Evolutionary conservation across 2,113 vertebrate genomes (phyloP).

Genomic region (Conger conger): DNA sequence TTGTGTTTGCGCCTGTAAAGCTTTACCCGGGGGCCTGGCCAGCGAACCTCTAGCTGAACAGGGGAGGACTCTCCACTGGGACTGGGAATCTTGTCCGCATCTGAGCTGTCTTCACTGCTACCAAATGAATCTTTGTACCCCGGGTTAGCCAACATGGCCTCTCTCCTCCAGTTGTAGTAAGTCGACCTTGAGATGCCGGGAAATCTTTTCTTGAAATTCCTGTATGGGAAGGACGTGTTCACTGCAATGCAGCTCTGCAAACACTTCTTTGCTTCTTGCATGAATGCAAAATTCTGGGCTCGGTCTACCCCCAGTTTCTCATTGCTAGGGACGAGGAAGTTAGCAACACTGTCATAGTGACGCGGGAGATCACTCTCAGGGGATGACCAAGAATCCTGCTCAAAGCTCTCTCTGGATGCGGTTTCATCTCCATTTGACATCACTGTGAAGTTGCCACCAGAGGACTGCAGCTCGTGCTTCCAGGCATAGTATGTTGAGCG

Average conservation of each 20-base stretch:
- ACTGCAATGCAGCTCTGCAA: slow-evolving; percentile 86
- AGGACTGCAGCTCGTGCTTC: slow-evolving; percentile 86
- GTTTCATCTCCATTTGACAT: slow-evolving; percentile 57
- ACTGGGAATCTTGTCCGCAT: slow-evolving; percentile 64
- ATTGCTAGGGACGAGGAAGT: slow-evolving; percentile 55
- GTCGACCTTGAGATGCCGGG: slow-evolving; percentile 93
- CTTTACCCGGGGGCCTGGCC: slow-evolving; percentile 43
- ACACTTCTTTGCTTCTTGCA: slow-evolving; percentile 89
- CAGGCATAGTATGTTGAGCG: slow-evolving; percentile 92
- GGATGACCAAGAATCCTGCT: slow-evolving; percentile 70
- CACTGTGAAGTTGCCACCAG: slow-evolving; percentile 61
- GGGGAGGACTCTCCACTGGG: slow-evolving; percentile 47
- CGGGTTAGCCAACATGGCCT: slow-evolving; percentile 81
- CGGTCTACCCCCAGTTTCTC: slow-evolving; percentile 63
- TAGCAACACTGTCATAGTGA: slow-evolving; percentile 52
- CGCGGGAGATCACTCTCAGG: slow-evolving; percentile 57
- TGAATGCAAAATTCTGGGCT: slow-evolving; percentile 67
- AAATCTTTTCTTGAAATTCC: slow-evolving; percentile 87
- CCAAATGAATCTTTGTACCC: slow-evolving; percentile 68
- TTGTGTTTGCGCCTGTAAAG: slow-evolving; percentile 52
- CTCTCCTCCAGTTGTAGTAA: slow-evolving; percentile 95
- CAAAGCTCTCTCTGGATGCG: slow-evolving; percentile 66
- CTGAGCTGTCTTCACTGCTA: slow-evolving; percentile 65
- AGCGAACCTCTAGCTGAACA: slow-evolving; percentile 28
- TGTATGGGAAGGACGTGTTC: slow-evolving; percentile 85